Evolutionary conservation across 1,140 invertebrate genomes (phyloP).

Genomic region (Drosophila kikkawai): DNA sequence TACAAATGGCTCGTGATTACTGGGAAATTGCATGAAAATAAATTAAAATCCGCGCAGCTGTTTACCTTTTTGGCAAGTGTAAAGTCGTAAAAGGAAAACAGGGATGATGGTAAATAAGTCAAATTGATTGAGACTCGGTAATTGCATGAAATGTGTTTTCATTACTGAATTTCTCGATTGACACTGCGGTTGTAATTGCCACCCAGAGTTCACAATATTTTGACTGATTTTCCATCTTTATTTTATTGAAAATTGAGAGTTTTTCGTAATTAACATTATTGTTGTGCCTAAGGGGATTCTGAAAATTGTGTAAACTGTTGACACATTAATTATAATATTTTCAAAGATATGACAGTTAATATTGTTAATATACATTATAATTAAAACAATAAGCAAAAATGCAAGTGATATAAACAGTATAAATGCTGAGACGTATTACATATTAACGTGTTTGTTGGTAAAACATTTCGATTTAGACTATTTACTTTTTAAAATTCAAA

Average conservation of each 20-base stretch:
- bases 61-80: slow-evolving; percentile 24
- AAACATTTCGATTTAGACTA: too few relatives aligned
- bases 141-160: slow-evolving; percentile 37
- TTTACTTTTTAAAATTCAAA: neutral
- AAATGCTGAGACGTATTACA: neutral
- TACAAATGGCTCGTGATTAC: slow-evolving; percentile 48
- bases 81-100: neutral
- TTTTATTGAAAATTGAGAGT: slow-evolving; percentile 2
- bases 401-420: neutral
- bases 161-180: slow-evolving; percentile 25
- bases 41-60: slow-evolving; percentile 45
- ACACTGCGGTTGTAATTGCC: slow-evolving; percentile 27
- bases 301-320: neutral
- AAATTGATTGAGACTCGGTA: slow-evolving; percentile 41
- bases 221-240: slow-evolving; percentile 10
- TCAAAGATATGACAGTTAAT: neutral
- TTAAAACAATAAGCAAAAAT: too few relatives aligned
- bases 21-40: slow-evolving; percentile 38
- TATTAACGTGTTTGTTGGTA: neutral
- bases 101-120: slow-evolving; percentile 40
- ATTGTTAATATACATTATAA: neutral
- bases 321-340: neutral
- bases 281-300: neutral
- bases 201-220: slow-evolving; percentile 22
- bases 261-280: neutral